Base-by-base conservation (phyloP, 2,113 vertebrate species). In the Ictalurus punctatus region DNA sequence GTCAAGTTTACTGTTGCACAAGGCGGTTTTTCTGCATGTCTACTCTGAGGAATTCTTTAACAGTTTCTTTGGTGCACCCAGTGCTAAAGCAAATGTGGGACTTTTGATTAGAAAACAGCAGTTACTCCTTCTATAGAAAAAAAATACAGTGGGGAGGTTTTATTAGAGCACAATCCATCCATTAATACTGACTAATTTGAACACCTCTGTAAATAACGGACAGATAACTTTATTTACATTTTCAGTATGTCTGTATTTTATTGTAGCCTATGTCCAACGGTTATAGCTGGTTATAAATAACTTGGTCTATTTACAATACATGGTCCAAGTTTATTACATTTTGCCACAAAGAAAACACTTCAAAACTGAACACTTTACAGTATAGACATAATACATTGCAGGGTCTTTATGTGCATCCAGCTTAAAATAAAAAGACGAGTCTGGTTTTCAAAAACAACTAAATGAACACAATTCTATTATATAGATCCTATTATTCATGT, bases 61-160 rank as follows among this genome's bases (percentile, higher is more conserved):
- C 25, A n/a, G 86, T 19, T 59, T 34, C 71, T 84, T 56, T 27
- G 16, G 40, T 58, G 69, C 37, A 44, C 4, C 23, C 40, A 71
- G 40, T 69, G 30, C n/a, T 58, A 86, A 54, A 79, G 48, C 25
- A 56, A 90, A 88, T n/a, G 34, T 76, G 83, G n/a, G 13, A 23
- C 44, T 56, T 80, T 74, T 61, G 54, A 85, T 61, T 73, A 90
- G 63, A 54, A n/a, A 65, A 48, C 3, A 48, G 30, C 85, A 34
- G 23, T 67, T 79, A 69, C 21, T 67, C 12, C 2, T 65, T 76
- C 54, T 69, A 58, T 19, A 90, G 86, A 87, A 19, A 87, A 48
- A 78, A 48, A 48, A 48, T 6, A 6, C 13, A 58, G 44, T 40
- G 10, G 34, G 59, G 23, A n/a, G 7, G 56, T 40, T 58, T 30